Evolutionary conservation across 2,797 vertebrate species (phyloP).

Genomic region (Peromyscus melanophrys): DNA sequence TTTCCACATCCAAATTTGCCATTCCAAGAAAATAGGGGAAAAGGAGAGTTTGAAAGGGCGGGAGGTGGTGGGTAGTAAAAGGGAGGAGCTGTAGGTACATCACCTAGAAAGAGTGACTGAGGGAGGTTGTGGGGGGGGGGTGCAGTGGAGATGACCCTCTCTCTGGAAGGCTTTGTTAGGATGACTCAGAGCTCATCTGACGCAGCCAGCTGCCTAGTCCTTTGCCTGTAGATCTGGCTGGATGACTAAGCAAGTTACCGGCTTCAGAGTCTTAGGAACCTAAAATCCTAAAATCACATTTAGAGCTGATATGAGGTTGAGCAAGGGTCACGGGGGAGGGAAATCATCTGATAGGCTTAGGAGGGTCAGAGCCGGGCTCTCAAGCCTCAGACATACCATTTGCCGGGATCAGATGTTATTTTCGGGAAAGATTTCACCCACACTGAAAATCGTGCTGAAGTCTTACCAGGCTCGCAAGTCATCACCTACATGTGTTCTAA

Average conservation of each 20-base stretch:
- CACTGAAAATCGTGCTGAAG: constrained; percentile 10
- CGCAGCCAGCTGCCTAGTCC: neutral
- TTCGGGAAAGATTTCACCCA: constrained; percentile 57
- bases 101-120: neutral
- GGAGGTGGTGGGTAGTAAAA: neutral
- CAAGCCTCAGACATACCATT: constrained; percentile 7
- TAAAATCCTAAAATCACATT: constrained; percentile 68
- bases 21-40: neutral
- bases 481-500: neutral
- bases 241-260: constrained; percentile 12
- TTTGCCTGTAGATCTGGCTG: neutral
- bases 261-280: constrained; percentile 50
- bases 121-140: neutral
- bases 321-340: constrained; percentile 64
- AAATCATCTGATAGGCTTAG: constrained; percentile 31
- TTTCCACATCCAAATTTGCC: constrained; percentile 57
- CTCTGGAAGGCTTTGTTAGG: neutral
- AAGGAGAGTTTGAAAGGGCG: neutral
- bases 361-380: neutral
- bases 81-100: neutral
- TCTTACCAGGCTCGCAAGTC: constrained; percentile 21
- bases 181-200: neutral
- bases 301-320: constrained; percentile 41
- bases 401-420: constrained; percentile 67
- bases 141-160: neutral